phyloP scores from a whole-genome alignment of 2,113 vertebrate species.

The Sinocyclocheilus grahami region DNA sequence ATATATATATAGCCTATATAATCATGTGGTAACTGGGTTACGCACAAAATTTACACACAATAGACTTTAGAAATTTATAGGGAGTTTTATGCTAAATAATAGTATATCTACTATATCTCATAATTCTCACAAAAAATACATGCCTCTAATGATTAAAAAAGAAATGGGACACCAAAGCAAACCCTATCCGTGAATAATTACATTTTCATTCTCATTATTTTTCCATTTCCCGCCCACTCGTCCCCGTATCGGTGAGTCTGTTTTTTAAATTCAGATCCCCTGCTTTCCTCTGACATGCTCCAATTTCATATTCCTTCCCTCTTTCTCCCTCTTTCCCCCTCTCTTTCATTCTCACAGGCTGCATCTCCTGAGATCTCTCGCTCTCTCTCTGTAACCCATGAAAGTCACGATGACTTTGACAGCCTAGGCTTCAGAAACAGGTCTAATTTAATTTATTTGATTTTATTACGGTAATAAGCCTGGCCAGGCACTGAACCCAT shows the following conservation, averaged over 20 bases:
- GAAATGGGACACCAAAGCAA: neutral
- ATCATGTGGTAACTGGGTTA: neutral
- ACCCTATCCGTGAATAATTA: conserved; percentile 2
- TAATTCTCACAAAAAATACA: neutral
- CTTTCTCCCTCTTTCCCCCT: conserved; percentile 13
- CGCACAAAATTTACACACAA: neutral
- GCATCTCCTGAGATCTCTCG: conserved; percentile 30
- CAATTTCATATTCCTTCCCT: conserved; percentile 31
- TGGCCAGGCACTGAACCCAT: conserved; percentile 42
- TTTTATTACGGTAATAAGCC: conserved; percentile 53
- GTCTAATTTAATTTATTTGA: conserved; percentile 53
- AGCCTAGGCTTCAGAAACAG: conserved; percentile 31
- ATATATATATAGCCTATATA: no score
- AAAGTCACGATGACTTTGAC: conserved; percentile 55
- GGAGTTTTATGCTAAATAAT: neutral
- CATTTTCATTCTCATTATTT: conserved; percentile 18
- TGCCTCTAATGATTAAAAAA: neutral
- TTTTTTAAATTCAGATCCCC: conserved; percentile 9
- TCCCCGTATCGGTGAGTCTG: conserved; percentile 6
- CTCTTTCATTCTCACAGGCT: conserved; percentile 32
- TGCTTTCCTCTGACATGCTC: conserved; percentile 37
- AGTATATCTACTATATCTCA: neutral
- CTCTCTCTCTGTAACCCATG: conserved; percentile 13
- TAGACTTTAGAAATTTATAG: no score
- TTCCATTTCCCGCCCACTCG: neutral